phyloP scores from a whole-genome alignment of 2,888 invertebrate genomes.

The Scelioninae gen. 2 region DNA sequence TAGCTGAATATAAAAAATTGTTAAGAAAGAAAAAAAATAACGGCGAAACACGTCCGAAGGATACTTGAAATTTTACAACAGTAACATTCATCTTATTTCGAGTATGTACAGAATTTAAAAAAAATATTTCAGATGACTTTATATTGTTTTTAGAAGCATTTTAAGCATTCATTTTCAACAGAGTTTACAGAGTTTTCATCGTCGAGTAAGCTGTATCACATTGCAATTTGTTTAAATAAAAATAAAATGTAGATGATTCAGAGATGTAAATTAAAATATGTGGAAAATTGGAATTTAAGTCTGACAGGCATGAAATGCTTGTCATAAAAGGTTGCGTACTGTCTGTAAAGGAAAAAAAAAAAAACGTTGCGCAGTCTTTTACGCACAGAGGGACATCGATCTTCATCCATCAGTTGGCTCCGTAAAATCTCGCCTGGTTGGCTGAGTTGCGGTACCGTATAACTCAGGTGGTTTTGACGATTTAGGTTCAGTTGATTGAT shows the following conservation, averaged over 20 bases:
- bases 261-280: constrained; percentile 27
- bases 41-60: no score
- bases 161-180: no score
- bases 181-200: no score
- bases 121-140: no score
- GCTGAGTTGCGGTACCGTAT: constrained; percentile 61
- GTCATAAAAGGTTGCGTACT: constrained; percentile 27
- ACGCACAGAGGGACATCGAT: constrained; percentile 67
- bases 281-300: constrained; percentile 34
- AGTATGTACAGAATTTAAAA: no score
- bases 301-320: constrained; percentile 31
- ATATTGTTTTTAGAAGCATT: no score
- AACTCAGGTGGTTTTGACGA: constrained; percentile 63
- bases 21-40: no score
- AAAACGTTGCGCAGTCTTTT: constrained; percentile 40
- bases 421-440: constrained; percentile 41
- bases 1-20: no score
- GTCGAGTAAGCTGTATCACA: no score
- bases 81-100: no score
- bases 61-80: no score
- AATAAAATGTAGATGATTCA: background rate
- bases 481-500: constrained; percentile 58
- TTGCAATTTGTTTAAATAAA: no score
- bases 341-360: constrained; percentile 20
- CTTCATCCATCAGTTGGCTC: constrained; percentile 72